phyloP scores from a whole-genome alignment of 2,113 vertebrate species.

The Lepus europaeus region DNA sequence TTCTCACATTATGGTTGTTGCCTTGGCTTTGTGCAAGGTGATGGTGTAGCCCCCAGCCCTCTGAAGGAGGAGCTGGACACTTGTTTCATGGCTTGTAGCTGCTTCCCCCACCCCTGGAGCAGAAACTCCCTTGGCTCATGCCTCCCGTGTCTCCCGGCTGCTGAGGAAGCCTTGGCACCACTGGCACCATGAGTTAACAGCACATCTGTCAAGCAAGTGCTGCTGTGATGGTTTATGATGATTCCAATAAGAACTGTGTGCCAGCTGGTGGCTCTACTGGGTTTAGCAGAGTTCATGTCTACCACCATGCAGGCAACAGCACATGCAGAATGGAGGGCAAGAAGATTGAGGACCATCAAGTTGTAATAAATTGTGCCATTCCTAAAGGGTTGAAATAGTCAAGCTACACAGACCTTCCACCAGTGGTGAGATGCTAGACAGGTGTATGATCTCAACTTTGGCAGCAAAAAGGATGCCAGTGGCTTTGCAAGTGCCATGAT shows the following conservation, averaged over 20 bases:
- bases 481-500: constrained; percentile 94
- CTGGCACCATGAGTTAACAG: constrained; percentile 92
- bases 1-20: too few relatives aligned
- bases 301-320: constrained; percentile 99
- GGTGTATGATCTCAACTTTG: constrained; percentile 98
- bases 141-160: too few relatives aligned
- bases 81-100: too few relatives aligned
- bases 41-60: too few relatives aligned
- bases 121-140: too few relatives aligned
- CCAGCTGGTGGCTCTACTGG: constrained; percentile 97
- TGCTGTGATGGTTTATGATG: constrained; percentile 99
- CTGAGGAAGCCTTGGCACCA: too few relatives aligned
- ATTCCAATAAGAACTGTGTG: constrained; percentile 99
- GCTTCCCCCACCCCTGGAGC: too few relatives aligned
- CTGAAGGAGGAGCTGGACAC: too few relatives aligned
- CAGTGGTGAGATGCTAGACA: constrained; percentile 98
- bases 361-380: constrained; percentile 66
- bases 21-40: too few relatives aligned
- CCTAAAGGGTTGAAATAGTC: constrained; percentile 81
- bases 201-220: constrained; percentile 99
- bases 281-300: constrained; percentile 99
- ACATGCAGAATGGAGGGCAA: constrained; percentile 98
- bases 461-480: constrained; percentile 98
- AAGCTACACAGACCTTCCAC: constrained; percentile 98
- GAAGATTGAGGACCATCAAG: constrained; percentile 99